Conservation (phyloP, 2,888 invertebrate species). For the Pherbina coryleti region DNA sequence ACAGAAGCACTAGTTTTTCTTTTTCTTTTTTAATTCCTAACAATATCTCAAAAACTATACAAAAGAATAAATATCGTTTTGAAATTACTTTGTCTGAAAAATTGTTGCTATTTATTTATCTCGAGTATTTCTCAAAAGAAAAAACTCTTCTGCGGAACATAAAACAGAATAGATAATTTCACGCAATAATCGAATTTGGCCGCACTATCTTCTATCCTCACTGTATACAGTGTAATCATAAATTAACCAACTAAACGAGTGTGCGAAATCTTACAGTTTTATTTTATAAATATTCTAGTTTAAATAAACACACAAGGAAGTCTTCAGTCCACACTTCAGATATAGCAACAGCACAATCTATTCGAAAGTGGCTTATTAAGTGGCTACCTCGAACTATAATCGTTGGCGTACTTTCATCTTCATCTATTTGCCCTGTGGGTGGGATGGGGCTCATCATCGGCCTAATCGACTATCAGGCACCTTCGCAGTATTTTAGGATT, state of each 20-base stretch:
- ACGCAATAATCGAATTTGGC: conserved; percentile 36
- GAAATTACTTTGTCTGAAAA: background rate
- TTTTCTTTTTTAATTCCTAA: too few relatives aligned
- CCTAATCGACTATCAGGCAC: conserved; percentile 44
- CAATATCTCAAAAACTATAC: too few relatives aligned
- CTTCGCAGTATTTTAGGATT: background rate
- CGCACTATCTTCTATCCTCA: background rate
- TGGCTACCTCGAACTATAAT: background rate
- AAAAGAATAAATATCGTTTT: too few relatives aligned
- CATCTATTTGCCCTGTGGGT: conserved; percentile 45
- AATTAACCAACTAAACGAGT: conserved; percentile 61
- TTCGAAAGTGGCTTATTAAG: background rate
- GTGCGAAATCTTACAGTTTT: conserved; percentile 50
- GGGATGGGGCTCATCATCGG: conserved; percentile 48
- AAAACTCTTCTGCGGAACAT: background rate
- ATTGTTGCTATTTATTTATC: conserved; percentile 9
- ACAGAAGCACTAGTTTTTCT: too few relatives aligned
- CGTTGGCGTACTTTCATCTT: background rate
- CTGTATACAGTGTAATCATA: conserved; percentile 47
- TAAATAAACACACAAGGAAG: conserved; percentile 58
- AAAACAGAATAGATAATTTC: conserved; percentile 36
- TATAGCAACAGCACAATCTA: conserved; percentile 50
- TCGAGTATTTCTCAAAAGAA: background rate
- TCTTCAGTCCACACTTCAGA: conserved; percentile 47
- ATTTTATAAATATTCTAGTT: conserved; percentile 57